Conservation (phyloP, 1,140 invertebrate species). For the Microplitis mediator region DNA sequence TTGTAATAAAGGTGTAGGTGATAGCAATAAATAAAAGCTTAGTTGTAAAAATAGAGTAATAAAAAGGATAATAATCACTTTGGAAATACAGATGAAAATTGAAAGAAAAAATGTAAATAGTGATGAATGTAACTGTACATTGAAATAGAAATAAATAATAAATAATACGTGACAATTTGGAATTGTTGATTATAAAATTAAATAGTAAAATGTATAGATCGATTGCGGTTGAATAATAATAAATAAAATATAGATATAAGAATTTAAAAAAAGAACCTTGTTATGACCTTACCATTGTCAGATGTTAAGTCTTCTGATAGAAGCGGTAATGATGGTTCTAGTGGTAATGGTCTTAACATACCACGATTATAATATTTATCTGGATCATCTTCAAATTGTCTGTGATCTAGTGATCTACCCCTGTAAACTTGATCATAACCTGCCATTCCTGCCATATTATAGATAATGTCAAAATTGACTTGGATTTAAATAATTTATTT, state of each 20-base stretch:
- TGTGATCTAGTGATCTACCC: constrained; percentile 7
- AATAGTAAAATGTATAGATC: background rate
- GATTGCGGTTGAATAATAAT: constrained; percentile 21
- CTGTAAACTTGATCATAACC: constrained; percentile 25
- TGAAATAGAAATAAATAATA: no score
- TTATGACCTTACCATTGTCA: constrained; percentile 25
- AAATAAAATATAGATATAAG: background rate
- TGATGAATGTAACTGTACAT: no score
- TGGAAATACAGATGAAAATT: no score
- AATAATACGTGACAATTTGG: no score
- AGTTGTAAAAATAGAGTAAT: no score
- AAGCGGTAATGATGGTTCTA: constrained; percentile 4
- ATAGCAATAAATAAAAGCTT: no score
- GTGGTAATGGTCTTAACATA: constrained; percentile 16
- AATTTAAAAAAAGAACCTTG: background rate
- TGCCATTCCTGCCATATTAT: constrained; percentile 19
- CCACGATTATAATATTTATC: constrained; percentile 22
- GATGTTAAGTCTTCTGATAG: background rate
- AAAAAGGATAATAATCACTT: no score
- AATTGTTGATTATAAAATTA: background rate
- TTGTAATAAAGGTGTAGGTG: no score
- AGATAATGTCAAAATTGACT: background rate
- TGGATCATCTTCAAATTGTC: constrained; percentile 11
- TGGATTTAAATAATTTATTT: no score
- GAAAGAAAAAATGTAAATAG: no score